A percentile compares a stretch with the other conserved stretches of the same genome.
These are phyloP conservation scores for Rallus crepitans DNA, from an alignment of 2,797 vertebrate genomes.

Conservation along the genomic window DNA sequence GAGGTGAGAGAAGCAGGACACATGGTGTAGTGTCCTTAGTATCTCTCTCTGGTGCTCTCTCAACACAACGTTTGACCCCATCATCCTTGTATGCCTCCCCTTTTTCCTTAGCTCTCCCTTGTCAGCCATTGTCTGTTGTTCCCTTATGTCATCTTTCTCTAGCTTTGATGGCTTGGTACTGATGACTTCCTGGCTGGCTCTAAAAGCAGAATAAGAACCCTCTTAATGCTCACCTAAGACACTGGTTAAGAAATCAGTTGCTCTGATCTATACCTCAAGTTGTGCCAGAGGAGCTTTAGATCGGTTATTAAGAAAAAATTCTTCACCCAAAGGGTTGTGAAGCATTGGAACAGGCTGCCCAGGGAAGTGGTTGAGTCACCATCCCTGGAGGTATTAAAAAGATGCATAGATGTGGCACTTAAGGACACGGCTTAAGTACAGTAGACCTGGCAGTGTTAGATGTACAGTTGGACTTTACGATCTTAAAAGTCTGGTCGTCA, in stretches of 20 bases:
- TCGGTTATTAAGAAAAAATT: too few species aligned
- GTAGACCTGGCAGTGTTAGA: too few species aligned
- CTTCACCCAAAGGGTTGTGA: too few species aligned
- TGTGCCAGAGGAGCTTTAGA: too few species aligned
- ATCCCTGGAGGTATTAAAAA: too few species aligned
- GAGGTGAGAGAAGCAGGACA: not conserved
- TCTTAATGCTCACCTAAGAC: not conserved
- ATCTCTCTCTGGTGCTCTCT: not conserved
- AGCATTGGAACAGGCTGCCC: too few species aligned
- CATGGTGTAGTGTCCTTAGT: accelerated
- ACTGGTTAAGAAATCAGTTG: not conserved
- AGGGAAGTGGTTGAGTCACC: too few species aligned
- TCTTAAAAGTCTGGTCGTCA: too few species aligned
- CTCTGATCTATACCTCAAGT: not conserved
- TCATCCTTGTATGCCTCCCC: not conserved
- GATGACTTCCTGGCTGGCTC: not conserved
- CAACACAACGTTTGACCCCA: not conserved
- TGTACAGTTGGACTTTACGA: too few species aligned
- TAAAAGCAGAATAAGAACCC: not conserved
- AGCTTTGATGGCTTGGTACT: not conserved
- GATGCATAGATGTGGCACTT: too few species aligned
- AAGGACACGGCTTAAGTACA: too few species aligned
- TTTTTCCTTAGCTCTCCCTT: not conserved
- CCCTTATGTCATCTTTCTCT: not conserved
- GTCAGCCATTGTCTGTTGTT: not conserved